A percentile compares a stretch with the other conserved stretches of the same genome.
Evolutionary conservation across 2,888 invertebrate species (phyloP).

Genomic region (Pristionchus mayeri): DNA sequence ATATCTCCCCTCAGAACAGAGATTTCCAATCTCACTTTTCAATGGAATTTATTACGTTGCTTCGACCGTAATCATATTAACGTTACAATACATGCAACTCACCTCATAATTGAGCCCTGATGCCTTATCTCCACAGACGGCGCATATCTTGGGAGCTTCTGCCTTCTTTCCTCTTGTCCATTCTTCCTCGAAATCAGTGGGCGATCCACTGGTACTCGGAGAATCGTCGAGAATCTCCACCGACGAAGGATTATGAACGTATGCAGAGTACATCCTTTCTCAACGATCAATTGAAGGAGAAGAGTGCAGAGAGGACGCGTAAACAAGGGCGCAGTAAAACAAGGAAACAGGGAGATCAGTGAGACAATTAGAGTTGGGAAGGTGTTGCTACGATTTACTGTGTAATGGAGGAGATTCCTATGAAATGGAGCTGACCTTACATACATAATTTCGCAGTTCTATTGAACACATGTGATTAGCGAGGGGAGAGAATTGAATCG

Average conservation of each 20-base stretch:
- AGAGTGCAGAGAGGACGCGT: not conserved
- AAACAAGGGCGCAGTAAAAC: not conserved
- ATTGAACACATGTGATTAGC: conserved; percentile 1
- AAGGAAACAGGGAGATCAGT: not conserved
- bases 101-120: conserved; percentile 3
- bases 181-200: not conserved
- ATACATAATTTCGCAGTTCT: not conserved
- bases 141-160: not conserved
- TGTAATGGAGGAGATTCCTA: not conserved
- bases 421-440: not conserved
- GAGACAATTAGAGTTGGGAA: not conserved
- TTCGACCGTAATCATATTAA: too few relatives aligned
- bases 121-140: not conserved
- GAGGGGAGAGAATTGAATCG: not conserved
- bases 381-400: too few relatives aligned
- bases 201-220: not conserved
- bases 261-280: not conserved
- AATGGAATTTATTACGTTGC: not conserved
- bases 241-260: not conserved
- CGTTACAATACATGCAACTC: not conserved
- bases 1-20: too few relatives aligned
- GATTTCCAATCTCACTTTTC: not conserved
- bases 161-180: not conserved
- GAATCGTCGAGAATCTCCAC: not conserved
- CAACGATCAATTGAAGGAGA: not conserved